Conservation (phyloP, 2,113 vertebrate genomes). For the Cavia porcellus region DNA sequence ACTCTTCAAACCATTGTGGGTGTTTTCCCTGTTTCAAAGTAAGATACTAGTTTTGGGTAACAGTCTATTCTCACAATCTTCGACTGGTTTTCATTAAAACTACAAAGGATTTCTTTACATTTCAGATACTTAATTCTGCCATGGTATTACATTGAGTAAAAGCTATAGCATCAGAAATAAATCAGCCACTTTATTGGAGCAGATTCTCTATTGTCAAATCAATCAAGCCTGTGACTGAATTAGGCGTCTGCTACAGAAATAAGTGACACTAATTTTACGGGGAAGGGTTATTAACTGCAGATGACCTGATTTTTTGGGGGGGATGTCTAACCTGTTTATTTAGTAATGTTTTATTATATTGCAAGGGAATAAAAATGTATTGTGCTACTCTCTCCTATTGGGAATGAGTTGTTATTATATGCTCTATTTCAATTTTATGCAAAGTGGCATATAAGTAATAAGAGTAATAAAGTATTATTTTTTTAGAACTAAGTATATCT, state of each 20-base stretch:
- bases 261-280: constrained; percentile 79
- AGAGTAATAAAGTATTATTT: not conserved
- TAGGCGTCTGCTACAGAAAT: constrained; percentile 81
- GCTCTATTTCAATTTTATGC: not conserved
- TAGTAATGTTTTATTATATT: constrained; percentile 71
- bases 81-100: constrained; percentile 71
- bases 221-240: constrained; percentile 80
- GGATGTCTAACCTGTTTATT: constrained; percentile 63
- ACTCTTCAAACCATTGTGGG: not conserved
- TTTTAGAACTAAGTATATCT: constrained; percentile 42
- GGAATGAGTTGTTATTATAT: not conserved
- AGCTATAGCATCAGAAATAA: constrained; percentile 79
- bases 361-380: constrained; percentile 14
- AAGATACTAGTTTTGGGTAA: constrained; percentile 28
- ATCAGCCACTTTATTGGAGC: constrained; percentile 79
- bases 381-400: not conserved
- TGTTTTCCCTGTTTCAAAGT: not conserved
- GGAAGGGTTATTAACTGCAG: constrained; percentile 78
- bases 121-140: constrained; percentile 66
- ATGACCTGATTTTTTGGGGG: constrained; percentile 65
- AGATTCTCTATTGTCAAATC: constrained; percentile 81
- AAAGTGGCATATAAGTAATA: constrained; percentile 19
- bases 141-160: constrained; percentile 75
- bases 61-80: constrained; percentile 28
- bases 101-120: constrained; percentile 70